Base-by-base conservation (phyloP, 1,140 invertebrate species). In the Sipha flava region DNA sequence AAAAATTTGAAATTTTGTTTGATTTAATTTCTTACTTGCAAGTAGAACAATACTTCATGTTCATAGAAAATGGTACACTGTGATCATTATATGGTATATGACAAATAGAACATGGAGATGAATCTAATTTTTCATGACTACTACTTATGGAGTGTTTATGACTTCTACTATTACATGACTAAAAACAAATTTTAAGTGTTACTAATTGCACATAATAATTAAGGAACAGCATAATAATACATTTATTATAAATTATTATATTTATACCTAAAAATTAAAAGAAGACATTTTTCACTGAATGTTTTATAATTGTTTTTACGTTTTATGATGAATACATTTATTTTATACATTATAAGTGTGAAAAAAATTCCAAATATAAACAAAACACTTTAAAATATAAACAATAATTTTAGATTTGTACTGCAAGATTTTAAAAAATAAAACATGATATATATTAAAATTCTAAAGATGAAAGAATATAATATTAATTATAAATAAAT, bases 11-110 rank as follows among this genome's bases (percentile, higher is more conserved):
- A 26, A 47, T 47, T 0, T 29, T 29, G 4, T 26, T 23, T 7
- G 23, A 6, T 66, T 23, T 40, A 21, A 16, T 47, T 12, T 47
- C 85, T 85, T 87, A 92, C 88, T 89, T 89, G 86, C 93, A 95
- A 0, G 91, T 85, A 16, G 87, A 87, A 86, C 93, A 95, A 66
- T 89, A 89, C 5, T 87, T 85, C 7, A 92, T 87, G 64, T 88
- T 89, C 54, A 92, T 88, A 45, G 88, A 87, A 84, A 94, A 92
- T 10, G 93, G 92, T 45, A 93, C 87, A 45, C 89, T 90, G 37
- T 86, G 87, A 37, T 91, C 88, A 79, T 88, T 90, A 83, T 94
- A 96, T 0, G 94, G 94, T 80, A 95, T 88, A 85, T 96, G 95
- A 84, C 93, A 94, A 0, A 94, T 81, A 4, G 85, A 87, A 86